Evolutionary conservation across 1,140 invertebrate species (phyloP).

Genomic region (Atopsyche davidsoni): DNA sequence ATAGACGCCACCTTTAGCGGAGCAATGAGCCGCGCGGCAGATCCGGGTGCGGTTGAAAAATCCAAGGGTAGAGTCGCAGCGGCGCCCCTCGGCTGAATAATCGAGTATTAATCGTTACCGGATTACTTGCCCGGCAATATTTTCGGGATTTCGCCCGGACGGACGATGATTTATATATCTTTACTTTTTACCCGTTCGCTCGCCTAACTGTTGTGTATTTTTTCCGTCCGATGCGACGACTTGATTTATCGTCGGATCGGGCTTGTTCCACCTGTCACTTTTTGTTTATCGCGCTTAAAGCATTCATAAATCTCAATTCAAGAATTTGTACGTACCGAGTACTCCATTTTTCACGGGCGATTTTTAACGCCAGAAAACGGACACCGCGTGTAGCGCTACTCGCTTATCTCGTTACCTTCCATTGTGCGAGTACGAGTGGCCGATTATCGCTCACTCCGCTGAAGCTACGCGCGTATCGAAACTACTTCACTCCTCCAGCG

Average conservation of each 20-base stretch:
- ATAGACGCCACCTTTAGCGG: no score
- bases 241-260: constrained; percentile 27
- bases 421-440: no score
- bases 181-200: constrained; percentile 19
- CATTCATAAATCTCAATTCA: constrained; percentile 31
- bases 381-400: background rate
- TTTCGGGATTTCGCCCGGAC: constrained; percentile 20
- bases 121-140: constrained; percentile 16
- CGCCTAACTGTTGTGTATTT: constrained; percentile 19
- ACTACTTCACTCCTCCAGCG: no score
- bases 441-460: no score
- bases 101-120: constrained; percentile 15
- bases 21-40: no score
- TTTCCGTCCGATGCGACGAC: constrained; percentile 23
- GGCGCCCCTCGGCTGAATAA: constrained; percentile 1
- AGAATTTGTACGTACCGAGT: constrained; percentile 2
- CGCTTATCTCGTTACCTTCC: no score
- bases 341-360: constrained; percentile 1
- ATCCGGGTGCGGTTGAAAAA: no score
- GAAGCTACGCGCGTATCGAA: no score
- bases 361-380: constrained; percentile 1
- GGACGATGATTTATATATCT: constrained; percentile 27
- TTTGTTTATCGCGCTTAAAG: constrained; percentile 30
- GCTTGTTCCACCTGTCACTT: constrained; percentile 31
- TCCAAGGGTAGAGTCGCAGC: no score